Percentiles rank a stretch among this genome's conserved stretches.
These are phyloP conservation scores for Gryllus longicercus DNA, from an alignment of 2,888 invertebrate species.

Conservation along the genomic window DNA sequence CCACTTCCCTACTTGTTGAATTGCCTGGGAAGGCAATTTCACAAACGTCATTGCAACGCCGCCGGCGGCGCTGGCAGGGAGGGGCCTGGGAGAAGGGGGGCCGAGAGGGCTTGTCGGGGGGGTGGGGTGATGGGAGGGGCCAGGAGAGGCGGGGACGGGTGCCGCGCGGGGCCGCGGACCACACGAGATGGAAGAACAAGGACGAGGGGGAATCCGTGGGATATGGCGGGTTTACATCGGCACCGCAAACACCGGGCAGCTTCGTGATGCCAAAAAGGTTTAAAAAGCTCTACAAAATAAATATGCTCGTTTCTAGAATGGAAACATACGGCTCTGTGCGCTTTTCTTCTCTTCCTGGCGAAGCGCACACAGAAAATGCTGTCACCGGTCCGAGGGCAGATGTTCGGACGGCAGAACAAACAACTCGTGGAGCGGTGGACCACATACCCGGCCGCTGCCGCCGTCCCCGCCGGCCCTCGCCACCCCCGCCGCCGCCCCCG, in stretches of 20 bases:
- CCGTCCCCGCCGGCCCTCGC: neutral
- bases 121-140: too few relatives aligned
- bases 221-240: conserved; percentile 7
- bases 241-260: neutral
- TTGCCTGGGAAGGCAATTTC: too few relatives aligned
- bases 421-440: conserved; percentile 6
- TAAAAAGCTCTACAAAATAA: neutral
- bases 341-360: conserved; percentile 9
- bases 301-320: conserved; percentile 17
- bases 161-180: too few relatives aligned
- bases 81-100: too few relatives aligned
- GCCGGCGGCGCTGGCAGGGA: too few relatives aligned
- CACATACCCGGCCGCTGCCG: neutral
- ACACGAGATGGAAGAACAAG: conserved; percentile 1
- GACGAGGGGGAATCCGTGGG: conserved; percentile 3
- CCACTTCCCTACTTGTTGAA: too few relatives aligned
- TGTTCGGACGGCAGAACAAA: conserved; percentile 1
- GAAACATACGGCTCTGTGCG: neutral
- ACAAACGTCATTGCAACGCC: too few relatives aligned
- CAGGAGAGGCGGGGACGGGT: too few relatives aligned
- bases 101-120: too few relatives aligned
- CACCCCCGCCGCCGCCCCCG: neutral
- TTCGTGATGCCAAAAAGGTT: conserved; percentile 17
- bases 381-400: neutral
- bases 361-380: neutral